Percentiles rank a stretch among this genome's conserved stretches.
These are phyloP conservation scores for Amyelois transitella DNA, from an alignment of 1,140 invertebrate genomes.

Conservation along the genomic window DNA sequence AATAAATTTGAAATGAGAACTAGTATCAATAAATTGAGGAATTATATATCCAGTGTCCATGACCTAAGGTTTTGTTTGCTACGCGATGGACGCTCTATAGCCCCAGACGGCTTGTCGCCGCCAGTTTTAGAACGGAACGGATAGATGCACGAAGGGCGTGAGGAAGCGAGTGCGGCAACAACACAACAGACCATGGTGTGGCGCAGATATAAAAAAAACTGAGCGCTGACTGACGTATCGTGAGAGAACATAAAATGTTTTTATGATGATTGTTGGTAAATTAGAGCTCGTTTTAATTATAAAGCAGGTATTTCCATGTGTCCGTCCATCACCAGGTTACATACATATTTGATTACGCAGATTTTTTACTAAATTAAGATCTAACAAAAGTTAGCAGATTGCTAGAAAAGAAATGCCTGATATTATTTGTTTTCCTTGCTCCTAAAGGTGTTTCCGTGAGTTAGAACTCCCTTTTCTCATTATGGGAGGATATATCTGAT, in stretches of 20 bases:
- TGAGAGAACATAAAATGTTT: slow-evolving; percentile 35
- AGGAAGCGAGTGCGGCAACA: slow-evolving; percentile 30
- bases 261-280: slow-evolving; percentile 33
- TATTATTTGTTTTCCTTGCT: too few species aligned
- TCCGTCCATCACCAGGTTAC: too few species aligned
- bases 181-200: slow-evolving; percentile 34
- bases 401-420: too few species aligned
- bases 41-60: slow-evolving; percentile 54
- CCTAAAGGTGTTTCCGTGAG: too few species aligned
- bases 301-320: too few species aligned
- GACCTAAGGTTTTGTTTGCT: slow-evolving; percentile 63
- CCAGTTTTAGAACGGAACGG: slow-evolving; percentile 35
- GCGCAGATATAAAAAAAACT: slow-evolving; percentile 54
- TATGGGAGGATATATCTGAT: too few species aligned
- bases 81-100: slow-evolving; percentile 42
- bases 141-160: slow-evolving; percentile 20
- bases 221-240: slow-evolving; percentile 39
- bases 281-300: too few species aligned
- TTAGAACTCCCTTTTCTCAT: too few species aligned
- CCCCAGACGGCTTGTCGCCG: slow-evolving; percentile 69
- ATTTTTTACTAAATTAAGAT: too few species aligned
- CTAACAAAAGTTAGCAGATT: too few species aligned
- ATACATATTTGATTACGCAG: too few species aligned
- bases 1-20: background rate
- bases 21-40: slow-evolving; percentile 14